Conservation (phyloP, 2,113 vertebrate genomes). For the Sinosuthora webbiana region DNA sequence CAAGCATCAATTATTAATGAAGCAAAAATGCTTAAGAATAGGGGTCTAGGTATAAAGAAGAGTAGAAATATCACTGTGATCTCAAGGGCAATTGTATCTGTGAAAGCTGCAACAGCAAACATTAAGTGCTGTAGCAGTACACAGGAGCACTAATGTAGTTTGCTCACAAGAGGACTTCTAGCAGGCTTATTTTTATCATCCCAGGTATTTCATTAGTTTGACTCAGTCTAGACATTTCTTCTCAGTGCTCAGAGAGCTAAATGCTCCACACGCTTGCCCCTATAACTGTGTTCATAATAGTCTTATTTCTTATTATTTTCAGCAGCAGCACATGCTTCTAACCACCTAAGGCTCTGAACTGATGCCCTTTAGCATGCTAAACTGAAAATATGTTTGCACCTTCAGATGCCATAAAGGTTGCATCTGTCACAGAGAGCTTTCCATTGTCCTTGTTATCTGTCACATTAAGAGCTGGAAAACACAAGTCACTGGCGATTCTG, state of each 20-base stretch:
- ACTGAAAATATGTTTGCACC: slow-evolving; percentile 19
- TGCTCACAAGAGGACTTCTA: not conserved
- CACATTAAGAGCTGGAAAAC: not conserved
- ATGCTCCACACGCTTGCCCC: not conserved
- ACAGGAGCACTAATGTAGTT: not conserved
- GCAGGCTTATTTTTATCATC: not conserved
- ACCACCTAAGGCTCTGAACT: not conserved
- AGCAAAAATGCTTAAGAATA: slow-evolving; percentile 67
- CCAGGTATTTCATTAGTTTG: not conserved
- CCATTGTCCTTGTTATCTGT: slow-evolving; percentile 37
- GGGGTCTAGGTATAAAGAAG: slow-evolving; percentile 37
- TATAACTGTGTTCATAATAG: not conserved
- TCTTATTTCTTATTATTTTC: not conserved
- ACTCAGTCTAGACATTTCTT: not conserved
- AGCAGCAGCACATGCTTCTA: not conserved
- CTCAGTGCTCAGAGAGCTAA: not conserved
- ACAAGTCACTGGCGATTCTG: not conserved
- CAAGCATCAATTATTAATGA: slow-evolving; percentile 71
- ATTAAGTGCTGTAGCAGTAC: not conserved
- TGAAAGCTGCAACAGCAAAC: slow-evolving; percentile 33
- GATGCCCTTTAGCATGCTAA: not conserved
- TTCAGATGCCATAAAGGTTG: not conserved
- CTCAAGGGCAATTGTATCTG: slow-evolving; percentile 33
- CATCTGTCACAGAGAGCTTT: not conserved
- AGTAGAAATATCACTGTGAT: slow-evolving; percentile 49